Evolutionary conservation across 2,888 invertebrate species (phyloP), one percentile per base, ranked within the genome.

Genomic region (Aleiodes testaceus): DNA sequence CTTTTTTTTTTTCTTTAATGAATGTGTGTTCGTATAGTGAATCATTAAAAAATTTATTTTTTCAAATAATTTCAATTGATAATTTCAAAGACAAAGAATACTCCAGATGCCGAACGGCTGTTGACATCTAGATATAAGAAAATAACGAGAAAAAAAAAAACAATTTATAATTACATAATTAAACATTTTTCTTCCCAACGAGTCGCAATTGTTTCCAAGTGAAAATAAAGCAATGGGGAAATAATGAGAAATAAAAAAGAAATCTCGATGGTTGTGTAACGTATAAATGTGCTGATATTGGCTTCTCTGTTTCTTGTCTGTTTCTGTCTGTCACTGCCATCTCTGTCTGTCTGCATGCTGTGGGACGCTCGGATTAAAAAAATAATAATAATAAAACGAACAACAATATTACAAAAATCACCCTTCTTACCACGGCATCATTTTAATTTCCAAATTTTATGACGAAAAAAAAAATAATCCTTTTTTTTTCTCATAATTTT

Each of bases 271-370:
- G 76, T 73, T 73, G 74, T 78, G 77, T 79, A 77, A 74, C 80
- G 78, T 84, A 81, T 82, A 75, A 76, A 84, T 85, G 83, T 85
- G 86, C 85, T 87, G 85, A 86, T 86, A 85, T 82, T 84, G 84
- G 85, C 85, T 89, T 88, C 88, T 89, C 89, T 89, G 89, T 90
- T 89, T 89, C 88, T 88, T 89, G 85, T 88, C 85, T 88, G 86
- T 87, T 86, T 88, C 88, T 88, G 86, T 88, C 87, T 89, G 87
- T 89, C 89, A 89, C 88, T 89, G 86, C 88, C 88, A 89, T 89
- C 88, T 90, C 87, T 88, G 87, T 88, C 87, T 88, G 88, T 88
- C 88, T 89, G 89, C 90, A 90, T 90, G 90, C 89, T 88, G 86
- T 84, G 85, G 90, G 89, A 89, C 88, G 87, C 81, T 85, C 82